Evolutionary conservation across 2,797 vertebrate species (phyloP), one percentile per base, ranked within the genome.

Genomic region (Hippocampus kuda): DNA sequence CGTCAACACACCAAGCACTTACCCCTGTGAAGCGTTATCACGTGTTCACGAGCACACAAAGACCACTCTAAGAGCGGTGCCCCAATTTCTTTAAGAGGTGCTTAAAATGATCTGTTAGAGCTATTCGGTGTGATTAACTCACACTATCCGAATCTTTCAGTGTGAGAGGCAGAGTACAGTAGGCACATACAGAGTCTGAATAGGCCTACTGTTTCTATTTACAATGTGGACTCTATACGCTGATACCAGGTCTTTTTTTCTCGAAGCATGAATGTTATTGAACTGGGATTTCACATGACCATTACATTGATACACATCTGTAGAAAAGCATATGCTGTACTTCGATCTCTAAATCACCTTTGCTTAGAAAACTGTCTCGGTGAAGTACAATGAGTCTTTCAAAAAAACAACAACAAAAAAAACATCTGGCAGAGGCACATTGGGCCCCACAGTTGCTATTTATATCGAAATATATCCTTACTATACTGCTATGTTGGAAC

Each of bases 221-320:
- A 63, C 77, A 69, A 22, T 75, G 74, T 80, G 63, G 27, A 70
- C 79, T 69, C 76, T 80, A 51, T 70, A 59, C 72, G 66, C 68
- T 72, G 42, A 63, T 54, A 53, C 66, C 57, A 61, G 44, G 10
- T 8, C 56, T 65, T 75, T 44, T 76, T 26, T 44, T 24, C n/a
- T 54, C 0, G 4, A 16, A 54, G 9, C 53, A 57, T 49, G 1
- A 49, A 75, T 71, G 41, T 71, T 72, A 67, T 22, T n/a, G 60
- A 78, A 83, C 73, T 72, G 70, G 64, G 68, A 53, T 72, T 86
- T 84, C 79, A 72, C 75, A 75, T 70, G 77, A 60, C 73, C 70
- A 70, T 86, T 84, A 79, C 76, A 22, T 26, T 77, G 87, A 88
- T 88, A 78, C 65, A 13, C 38, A 89, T 89, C 88, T 79, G 20